Percentiles rank a stretch among this genome's conserved stretches.
These are phyloP conservation scores for Speoplatyrhinus poulsoni DNA, from an alignment of 2,113 vertebrate species.

Conservation along the genomic window DNA sequence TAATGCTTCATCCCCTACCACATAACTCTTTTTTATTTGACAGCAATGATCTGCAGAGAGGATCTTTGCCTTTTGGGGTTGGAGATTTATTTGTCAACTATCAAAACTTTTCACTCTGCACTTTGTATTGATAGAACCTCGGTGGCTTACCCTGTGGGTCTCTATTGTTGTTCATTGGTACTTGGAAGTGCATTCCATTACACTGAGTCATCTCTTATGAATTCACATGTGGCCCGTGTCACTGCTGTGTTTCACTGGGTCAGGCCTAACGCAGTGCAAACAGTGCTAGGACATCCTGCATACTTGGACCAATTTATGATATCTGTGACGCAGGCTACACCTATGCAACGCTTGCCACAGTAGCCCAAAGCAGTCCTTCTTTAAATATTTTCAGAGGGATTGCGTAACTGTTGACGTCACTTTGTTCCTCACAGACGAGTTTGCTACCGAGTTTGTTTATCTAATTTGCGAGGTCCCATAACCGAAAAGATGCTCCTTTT, in stretches of 20 bases:
- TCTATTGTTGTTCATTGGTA: conserved; percentile 56
- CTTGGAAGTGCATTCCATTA: conserved; percentile 57
- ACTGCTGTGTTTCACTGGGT: conserved; percentile 47
- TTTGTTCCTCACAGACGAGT: conserved; percentile 15
- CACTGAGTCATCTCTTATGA: conserved; percentile 45
- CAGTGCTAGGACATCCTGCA: conserved; percentile 38
- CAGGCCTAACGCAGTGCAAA: conserved; percentile 42
- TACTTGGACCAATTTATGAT: conserved; percentile 55
- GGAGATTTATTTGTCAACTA: conserved; percentile 63
- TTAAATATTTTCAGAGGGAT: conserved; percentile 40
- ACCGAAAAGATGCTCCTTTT: conserved; percentile 9
- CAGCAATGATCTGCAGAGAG: conserved; percentile 39
- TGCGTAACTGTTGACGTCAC: conserved; percentile 22
- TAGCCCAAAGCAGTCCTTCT: conserved; percentile 35
- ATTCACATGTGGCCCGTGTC: conserved; percentile 53
- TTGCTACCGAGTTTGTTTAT: conserved; percentile 3
- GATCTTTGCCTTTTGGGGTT: conserved; percentile 40
- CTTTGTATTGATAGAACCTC: conserved; percentile 50
- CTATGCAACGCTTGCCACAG: conserved; percentile 27
- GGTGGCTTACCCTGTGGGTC: conserved; percentile 51
- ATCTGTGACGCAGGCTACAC: conserved; percentile 48
- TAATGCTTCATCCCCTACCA: conserved; percentile 28
- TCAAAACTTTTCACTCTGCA: conserved; percentile 59
- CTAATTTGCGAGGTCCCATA: not conserved
- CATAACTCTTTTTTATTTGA: conserved; percentile 55